phyloP scores from a whole-genome alignment of 37 sponge, comb jelly and placozoan genomes.

The Aphrocallistes beatrix region DNA sequence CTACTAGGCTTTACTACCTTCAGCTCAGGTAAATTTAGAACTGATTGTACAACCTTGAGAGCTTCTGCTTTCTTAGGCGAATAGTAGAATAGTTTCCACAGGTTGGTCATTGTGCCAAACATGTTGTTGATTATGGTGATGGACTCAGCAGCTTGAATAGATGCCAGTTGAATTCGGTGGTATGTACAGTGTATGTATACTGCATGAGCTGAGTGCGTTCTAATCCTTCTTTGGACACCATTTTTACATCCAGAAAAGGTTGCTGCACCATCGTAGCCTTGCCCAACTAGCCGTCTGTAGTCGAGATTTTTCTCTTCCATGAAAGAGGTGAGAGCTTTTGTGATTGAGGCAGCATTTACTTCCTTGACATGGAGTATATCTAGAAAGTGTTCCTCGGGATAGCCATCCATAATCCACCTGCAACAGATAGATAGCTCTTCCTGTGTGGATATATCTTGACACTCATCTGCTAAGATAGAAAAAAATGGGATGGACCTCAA shows the following conservation, averaged over 20 bases:
- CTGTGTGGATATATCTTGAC: slow-evolving; percentile 24
- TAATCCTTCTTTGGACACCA: slow-evolving; percentile 32
- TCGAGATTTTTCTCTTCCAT: slow-evolving; percentile 19
- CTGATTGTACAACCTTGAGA: slow-evolving; percentile 29
- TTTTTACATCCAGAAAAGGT: slow-evolving; percentile 23
- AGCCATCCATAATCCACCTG: slow-evolving; percentile 35
- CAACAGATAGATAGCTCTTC: slow-evolving; percentile 37
- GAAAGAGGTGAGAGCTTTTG: slow-evolving; percentile 20
- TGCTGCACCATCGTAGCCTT: slow-evolving; percentile 40
- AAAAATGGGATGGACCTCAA: slow-evolving; percentile 21
- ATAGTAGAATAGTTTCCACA: slow-evolving; percentile 38
- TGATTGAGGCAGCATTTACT: slow-evolving; percentile 26
- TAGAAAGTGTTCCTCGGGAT: slow-evolving; percentile 31
- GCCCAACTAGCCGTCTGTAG: slow-evolving; percentile 31
- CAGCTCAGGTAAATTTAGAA: slow-evolving; percentile 27
- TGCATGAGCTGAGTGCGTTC: slow-evolving; percentile 26
- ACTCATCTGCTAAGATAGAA: slow-evolving; percentile 27
- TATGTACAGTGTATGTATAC: slow-evolving; percentile 33
- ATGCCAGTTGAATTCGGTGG: slow-evolving; percentile 33
- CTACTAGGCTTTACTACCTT: slow-evolving; percentile 31
- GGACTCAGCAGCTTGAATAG: slow-evolving; percentile 31
- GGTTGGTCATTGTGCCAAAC: slow-evolving; percentile 22
- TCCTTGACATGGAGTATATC: slow-evolving; percentile 14
- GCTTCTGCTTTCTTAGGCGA: slow-evolving; percentile 28
- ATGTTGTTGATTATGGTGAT: slow-evolving; percentile 11